Evolutionary conservation across 2,888 invertebrate genomes (phyloP).

Genomic region (Drosophila prostipennis): DNA sequence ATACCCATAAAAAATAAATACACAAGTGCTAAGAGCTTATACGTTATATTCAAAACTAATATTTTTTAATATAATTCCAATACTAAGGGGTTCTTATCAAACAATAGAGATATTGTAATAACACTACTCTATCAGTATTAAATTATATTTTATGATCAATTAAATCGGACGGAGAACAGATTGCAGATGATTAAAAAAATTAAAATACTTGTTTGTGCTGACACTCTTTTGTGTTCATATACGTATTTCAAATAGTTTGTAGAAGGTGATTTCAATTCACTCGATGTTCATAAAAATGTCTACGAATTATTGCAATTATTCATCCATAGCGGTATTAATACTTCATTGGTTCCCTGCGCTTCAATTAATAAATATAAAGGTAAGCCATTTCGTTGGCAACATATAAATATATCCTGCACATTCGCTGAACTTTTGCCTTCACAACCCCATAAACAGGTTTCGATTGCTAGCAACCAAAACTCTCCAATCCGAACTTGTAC

Average conservation of each 20-base stretch:
- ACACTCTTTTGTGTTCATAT: too few relatives aligned
- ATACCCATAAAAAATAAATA: too few relatives aligned
- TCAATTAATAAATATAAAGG: slow-evolving; percentile 29
- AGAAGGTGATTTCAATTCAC: neutral
- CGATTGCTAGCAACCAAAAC: slow-evolving; percentile 34
- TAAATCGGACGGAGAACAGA: neutral
- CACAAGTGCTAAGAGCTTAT: too few relatives aligned
- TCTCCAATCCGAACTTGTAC: slow-evolving; percentile 42
- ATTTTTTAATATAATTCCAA: too few relatives aligned
- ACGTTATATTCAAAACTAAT: too few relatives aligned
- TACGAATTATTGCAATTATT: slow-evolving; percentile 6
- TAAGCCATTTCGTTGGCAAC: slow-evolving; percentile 1
- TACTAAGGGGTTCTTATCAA: neutral
- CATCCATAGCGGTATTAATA: slow-evolving; percentile 8
- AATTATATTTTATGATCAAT: neutral
- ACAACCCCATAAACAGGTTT: slow-evolving; percentile 36
- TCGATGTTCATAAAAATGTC: neutral
- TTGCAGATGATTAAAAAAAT: neutral
- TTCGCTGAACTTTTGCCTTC: slow-evolving; percentile 1
- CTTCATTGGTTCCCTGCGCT: slow-evolving; percentile 1
- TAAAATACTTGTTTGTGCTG: too few relatives aligned
- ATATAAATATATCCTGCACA: neutral
- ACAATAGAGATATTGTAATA: neutral
- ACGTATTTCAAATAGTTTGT: too few relatives aligned
- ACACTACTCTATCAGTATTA: neutral